Base-by-base conservation (phyloP, 2,797 vertebrate species). In the Coreius guichenoti region DNA sequence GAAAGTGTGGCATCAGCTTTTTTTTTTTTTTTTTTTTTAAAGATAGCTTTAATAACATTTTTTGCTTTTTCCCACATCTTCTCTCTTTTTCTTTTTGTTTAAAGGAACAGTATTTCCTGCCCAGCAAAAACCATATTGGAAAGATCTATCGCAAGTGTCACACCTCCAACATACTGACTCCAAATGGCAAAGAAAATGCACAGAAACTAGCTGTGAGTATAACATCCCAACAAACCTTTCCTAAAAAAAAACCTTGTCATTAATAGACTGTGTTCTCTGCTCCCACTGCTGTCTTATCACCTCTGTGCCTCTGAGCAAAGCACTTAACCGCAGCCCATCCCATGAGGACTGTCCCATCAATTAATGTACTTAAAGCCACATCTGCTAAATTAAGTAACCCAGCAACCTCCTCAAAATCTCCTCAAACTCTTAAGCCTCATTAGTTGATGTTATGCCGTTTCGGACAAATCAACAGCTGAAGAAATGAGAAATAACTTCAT, bases 151-250 rank as follows among this genome's bases (percentile, higher is more conserved):
- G 92, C 69, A 95, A 91, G 90, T 97, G 96, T 89, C 96, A 96
- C 90, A 97, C 96, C 2, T 95, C 95, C 43, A 91, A 88, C 86
- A 95, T 96, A 91, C 85, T 92, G 21, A 96, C 96, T 45, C 96
- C 96, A 43, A 95, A 95, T 12, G 94, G 95, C 89, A 97, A 97
- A 81, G 96, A 96, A 81, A 95, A 95, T 1, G 95, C 95, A 77
- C 95, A 96, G 86, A 96, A 95, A 84, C 93, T 96, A 87, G 93
- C 94, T 81, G 96, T 97, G 87, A 95, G 91, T 91, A 45, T 36
- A 36, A 70, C 29, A 45, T 43, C 61, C 33, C 5, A 43, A 26
- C 13, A 43, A 56, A 23, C 23, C 31, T 33, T 23, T 26, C 12
- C 75, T 56, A 21, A 77, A 29, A 58, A 58, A 61, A 43, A 36